Base-by-base conservation (phyloP, 2,888 invertebrate species). In the Orchesella flavescens region DNA sequence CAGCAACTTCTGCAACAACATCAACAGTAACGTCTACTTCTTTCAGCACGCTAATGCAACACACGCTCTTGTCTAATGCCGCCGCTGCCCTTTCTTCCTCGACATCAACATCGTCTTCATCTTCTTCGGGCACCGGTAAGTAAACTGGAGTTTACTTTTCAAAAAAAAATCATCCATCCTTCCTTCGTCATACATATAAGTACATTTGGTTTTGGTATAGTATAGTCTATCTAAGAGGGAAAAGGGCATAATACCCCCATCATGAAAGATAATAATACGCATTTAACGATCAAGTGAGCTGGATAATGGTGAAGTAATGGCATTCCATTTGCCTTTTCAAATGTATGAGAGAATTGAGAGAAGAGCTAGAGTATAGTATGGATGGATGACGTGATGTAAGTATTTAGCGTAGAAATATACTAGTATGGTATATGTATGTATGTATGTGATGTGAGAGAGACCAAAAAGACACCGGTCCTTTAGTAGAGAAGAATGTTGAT, bases 251-350 rank as follows among this genome's bases (percentile, higher is more conserved):
- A 68, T 77, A 55, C 44, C 69, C 34, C 34, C 34, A 34, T 34
- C 34, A 34, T 34, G 34, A 34, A 34, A 34, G 34, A 59, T 77
- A 68, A 69, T 77, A 77, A 77, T 59, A 77, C 43, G 77, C 55
- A 77, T 77, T 77, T 77, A 77, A 77, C 77, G 77, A 77, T 59
- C 77, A 77, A 77, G 46, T 77, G 77, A 77, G 69, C 77, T 77
- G 77, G 77, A 77, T 77, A 77, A 77, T 77, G 68, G 77, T 77
- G 66, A 76, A 76, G 76, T 77, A 77, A 77, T 77, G 77, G 77
- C 77, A 77, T 77, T 77, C 77, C 77, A 77, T 77, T 59, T 59
- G 68, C 69, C 77, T 77, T 76, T 76, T 76, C 9, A 74, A 59
- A 15, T 72, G 59, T 34, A 72, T 61, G 72, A 57, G 59, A 59